A percentile compares a stretch with the other conserved stretches of the same genome.
Conservation (phyloP, 1,140 invertebrate species). For the Helicoverpa armigera region DNA sequence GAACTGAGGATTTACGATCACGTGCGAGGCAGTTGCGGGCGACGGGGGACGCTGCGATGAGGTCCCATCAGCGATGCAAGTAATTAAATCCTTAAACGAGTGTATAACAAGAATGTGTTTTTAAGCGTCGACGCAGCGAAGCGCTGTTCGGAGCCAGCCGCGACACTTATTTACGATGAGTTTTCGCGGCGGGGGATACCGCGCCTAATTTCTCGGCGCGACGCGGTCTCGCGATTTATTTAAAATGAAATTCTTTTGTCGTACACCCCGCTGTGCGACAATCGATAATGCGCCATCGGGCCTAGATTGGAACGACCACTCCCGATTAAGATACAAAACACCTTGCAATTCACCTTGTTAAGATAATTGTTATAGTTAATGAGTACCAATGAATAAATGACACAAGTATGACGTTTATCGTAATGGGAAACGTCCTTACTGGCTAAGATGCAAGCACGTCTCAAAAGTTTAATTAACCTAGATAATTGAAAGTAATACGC, state of each 20-base stretch:
- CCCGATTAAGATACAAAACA: constrained; percentile 78
- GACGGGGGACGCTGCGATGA: constrained; percentile 55
- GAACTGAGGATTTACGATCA: constrained; percentile 79
- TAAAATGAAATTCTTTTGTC: constrained; percentile 81
- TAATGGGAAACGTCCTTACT: background rate
- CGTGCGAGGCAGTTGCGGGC: constrained; percentile 60
- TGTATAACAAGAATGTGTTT: constrained; percentile 81
- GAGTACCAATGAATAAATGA: constrained; percentile 34
- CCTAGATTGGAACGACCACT: constrained; percentile 73
- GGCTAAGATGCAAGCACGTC: background rate
- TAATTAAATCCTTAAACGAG: constrained; percentile 84
- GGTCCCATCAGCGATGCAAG: constrained; percentile 72
- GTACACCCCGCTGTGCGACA: constrained; percentile 76
- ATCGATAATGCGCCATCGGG: constrained; percentile 75
- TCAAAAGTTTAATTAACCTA: constrained; percentile 3
- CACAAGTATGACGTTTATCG: background rate
- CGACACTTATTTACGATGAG: constrained; percentile 83
- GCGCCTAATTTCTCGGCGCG: constrained; percentile 84
- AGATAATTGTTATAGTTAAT: constrained; percentile 63
- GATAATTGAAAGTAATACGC: constrained; percentile 27
- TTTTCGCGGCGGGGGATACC: constrained; percentile 79
- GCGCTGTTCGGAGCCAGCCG: constrained; percentile 61
- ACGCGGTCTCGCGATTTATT: constrained; percentile 84
- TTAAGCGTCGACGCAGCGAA: constrained; percentile 65
- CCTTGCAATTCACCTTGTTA: constrained; percentile 61